These are phyloP conservation scores for Chloroclysta siterata DNA, from an alignment of 2,888 invertebrate genomes.

Conservation along the genomic window DNA sequence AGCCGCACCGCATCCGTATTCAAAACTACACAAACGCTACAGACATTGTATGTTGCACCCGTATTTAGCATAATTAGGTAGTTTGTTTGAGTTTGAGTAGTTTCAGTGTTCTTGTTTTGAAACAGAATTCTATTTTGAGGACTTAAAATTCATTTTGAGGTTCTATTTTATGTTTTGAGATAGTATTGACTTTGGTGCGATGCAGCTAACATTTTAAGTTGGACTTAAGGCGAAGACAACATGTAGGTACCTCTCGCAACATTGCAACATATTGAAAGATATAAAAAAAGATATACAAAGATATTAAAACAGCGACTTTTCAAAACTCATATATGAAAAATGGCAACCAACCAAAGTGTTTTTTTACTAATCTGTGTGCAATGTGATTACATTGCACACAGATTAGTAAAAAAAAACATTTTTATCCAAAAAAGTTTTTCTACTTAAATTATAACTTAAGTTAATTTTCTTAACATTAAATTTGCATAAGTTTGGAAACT, in stretches of 20 bases:
- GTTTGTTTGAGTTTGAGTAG: conserved; percentile 15
- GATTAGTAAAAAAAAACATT: no score
- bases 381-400: no score
- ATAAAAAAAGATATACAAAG: no score
- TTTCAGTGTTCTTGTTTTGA: conserved; percentile 17
- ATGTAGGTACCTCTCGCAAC: neutral
- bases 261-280: no score
- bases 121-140: conserved; percentile 1
- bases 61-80: conserved; percentile 27
- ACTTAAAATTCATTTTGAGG: conserved; percentile 7
- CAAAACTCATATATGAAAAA: no score
- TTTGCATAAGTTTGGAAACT: no score
- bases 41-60: conserved; percentile 8
- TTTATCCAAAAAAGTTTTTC: no score
- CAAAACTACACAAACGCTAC: neutral
- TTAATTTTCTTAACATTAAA: no score
- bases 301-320: no score
- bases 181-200: neutral
- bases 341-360: no score
- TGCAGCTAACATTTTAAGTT: neutral
- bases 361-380: no score
- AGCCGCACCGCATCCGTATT: neutral
- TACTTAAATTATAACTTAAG: no score
- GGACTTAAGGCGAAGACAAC: neutral
- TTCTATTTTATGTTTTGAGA: neutral